A percentile compares a stretch with the other conserved stretches of the same genome.
Evolutionary conservation across 2,113 vertebrate species (phyloP).

Genomic region (Cynopterus brachyotis): DNA sequence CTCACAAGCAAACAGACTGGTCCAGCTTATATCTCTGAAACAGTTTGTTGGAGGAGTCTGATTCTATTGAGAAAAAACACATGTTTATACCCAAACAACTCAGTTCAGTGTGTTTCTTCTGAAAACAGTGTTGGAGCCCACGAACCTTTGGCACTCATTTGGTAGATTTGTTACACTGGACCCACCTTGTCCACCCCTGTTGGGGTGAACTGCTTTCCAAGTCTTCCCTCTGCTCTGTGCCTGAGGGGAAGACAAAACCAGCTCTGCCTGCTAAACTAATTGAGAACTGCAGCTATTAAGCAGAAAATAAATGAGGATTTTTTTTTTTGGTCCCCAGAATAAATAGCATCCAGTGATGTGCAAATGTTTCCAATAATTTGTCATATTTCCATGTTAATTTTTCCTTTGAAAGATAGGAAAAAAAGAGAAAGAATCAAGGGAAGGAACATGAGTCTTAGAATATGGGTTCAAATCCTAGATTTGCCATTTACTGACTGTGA

Average conservation of each 20-base stretch:
- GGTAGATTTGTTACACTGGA: neutral
- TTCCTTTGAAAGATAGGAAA: neutral
- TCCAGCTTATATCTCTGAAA: neutral
- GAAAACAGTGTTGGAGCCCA: neutral
- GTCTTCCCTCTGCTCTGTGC: neutral
- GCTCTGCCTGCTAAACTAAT: neutral
- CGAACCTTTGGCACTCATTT: neutral
- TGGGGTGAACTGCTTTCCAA: neutral
- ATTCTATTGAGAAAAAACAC: neutral
- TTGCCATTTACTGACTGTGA: neutral
- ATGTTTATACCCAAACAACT: neutral
- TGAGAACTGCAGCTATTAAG: neutral
- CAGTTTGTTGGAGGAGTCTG: neutral
- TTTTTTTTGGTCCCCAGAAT: neutral
- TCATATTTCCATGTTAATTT: neutral
- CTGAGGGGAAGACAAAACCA: neutral
- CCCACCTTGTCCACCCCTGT: neutral
- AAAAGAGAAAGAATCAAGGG: neutral
- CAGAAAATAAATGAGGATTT: neutral
- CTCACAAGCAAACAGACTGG: neutral
- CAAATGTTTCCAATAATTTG: neutral
- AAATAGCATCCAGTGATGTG: neutral
- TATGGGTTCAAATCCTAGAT: neutral
- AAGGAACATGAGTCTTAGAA: neutral
- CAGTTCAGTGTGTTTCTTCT: neutral